Evolutionary conservation across 35 echinoderm and acorn worm species (phyloP).

Genomic region (Holothuria glaberrima): DNA sequence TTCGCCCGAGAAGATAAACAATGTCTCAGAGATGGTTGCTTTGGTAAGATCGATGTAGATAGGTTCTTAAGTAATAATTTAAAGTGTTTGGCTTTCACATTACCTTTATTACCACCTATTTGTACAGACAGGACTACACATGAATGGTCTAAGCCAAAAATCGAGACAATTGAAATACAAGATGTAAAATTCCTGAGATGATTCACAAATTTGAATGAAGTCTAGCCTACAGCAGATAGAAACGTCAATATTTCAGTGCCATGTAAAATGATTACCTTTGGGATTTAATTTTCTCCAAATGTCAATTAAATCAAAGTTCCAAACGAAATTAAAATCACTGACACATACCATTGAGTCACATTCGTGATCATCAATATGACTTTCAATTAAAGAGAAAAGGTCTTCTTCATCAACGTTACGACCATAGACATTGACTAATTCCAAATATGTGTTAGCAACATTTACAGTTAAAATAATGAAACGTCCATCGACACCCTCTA

Average conservation of each 20-base stretch:
- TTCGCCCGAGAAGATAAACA: no score
- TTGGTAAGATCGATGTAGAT: neutral
- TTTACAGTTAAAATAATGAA: neutral
- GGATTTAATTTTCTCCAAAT: slow-evolving; percentile 37
- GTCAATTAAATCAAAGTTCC: slow-evolving; percentile 17
- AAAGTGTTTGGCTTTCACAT: slow-evolving; percentile 1
- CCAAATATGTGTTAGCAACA: neutral
- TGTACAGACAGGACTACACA: no score
- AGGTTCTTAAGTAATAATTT: neutral
- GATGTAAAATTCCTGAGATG: no score
- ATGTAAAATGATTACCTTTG: neutral
- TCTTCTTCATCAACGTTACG: neutral
- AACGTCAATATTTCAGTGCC: no score
- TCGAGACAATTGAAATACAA: no score
- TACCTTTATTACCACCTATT: neutral
- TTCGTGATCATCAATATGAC: no score
- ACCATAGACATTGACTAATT: slow-evolving; percentile 3
- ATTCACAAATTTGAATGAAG: no score
- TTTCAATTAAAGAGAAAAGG: no score
- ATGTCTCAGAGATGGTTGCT: neutral
- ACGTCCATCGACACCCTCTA: neutral
- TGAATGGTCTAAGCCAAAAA: no score
- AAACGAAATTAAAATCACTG: slow-evolving; percentile 36
- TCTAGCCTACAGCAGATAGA: no score
- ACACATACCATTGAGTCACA: no score